Base-by-base conservation (phyloP, 2,888 invertebrate genomes). In the Euzophera pinguis region DNA sequence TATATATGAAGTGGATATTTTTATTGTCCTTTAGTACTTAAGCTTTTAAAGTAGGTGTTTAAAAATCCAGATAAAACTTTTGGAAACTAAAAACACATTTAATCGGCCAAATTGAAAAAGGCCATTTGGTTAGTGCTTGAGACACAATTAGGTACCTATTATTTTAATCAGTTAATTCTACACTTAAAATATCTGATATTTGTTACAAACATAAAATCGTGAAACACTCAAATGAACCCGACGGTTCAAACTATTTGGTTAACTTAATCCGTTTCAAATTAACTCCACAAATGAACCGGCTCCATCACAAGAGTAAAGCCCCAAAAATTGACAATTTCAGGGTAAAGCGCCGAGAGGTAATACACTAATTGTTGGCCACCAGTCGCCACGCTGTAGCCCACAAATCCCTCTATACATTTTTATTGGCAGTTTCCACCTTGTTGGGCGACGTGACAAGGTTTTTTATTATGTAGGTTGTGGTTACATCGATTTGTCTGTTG, bases 281-380 rank as follows among this genome's bases (percentile, higher is more conserved):
- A 45, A 34, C 42, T 27, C 27, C 12, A 27, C 27, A 27, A 43
- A 45, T 45, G 45, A 32, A 45, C 45, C 13, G 13, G 10, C 8
- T 32, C 32, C 14, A 45, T 32, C 29, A 45, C 9, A 9, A 38
- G 48, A 27, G 27, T 5, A 49, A 43, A 22, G 43, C 32, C 32
- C 45, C 45, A 32, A 32, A 45, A 45, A 45, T 45, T 32, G 45
- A 10, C 45, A 34, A 45, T 45, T 45, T n/a, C 22, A 22, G 43
- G 29, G 29, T 29, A 29, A 43, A 43, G 47, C 22, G 42, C 17
- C 34, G 29, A 52, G 68, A 71, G 78, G 75, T 81, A 78, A 78
- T 76, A 77, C 69, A 73, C 78, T 84, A 84, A 84, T 85, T 84
- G 83, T 74, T 67, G 70, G 62, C 67, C 65, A n/a, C n/a, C n/a